Evolutionary conservation across 2,113 vertebrate genomes (phyloP).

Genomic region (Tinamus guttatus): DNA sequence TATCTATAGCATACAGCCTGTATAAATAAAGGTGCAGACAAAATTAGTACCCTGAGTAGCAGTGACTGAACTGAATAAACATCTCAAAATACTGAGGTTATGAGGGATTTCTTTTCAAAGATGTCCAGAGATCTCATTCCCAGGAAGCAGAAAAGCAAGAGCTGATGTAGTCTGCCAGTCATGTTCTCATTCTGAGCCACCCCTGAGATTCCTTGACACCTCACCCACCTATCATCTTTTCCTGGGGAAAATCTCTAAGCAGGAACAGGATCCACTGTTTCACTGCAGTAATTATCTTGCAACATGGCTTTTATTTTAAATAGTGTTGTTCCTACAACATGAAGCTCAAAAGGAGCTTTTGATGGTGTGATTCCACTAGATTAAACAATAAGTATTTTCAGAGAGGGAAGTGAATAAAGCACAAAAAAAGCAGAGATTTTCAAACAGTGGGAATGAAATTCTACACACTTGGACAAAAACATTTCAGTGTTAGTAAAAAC

Average conservation of each 20-base stretch:
- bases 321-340: background rate
- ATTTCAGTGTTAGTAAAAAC: background rate
- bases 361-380: background rate
- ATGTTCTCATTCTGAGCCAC: background rate
- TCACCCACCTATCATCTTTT: background rate
- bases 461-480: background rate
- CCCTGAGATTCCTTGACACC: background rate
- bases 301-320: background rate
- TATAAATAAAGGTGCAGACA: background rate
- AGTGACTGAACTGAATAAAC: background rate
- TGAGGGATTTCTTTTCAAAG: background rate
- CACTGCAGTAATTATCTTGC: background rate
- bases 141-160: background rate
- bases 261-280: background rate
- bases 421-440: background rate
- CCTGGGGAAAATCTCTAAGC: background rate
- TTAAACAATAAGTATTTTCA: background rate
- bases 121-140: background rate
- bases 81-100: background rate
- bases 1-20: background rate
- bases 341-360: background rate
- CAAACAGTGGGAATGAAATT: background rate
- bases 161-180: background rate
- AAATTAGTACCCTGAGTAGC: background rate
- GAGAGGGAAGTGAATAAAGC: background rate